phyloP scores from a whole-genome alignment of 1,140 invertebrate genomes.

The Parasteatoda tepidariorum region DNA sequence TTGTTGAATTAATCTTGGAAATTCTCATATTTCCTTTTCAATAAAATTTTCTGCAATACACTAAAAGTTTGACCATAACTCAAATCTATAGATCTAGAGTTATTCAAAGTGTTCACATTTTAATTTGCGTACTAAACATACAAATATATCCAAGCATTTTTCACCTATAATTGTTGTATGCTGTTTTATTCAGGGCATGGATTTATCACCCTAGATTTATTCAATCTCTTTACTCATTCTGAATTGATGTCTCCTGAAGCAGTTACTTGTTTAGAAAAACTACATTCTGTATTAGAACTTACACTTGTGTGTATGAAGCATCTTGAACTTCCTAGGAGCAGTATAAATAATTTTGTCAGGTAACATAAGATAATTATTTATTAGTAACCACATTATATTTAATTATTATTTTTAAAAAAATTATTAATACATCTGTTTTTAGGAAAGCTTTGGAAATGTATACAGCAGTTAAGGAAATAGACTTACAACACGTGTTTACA shows the following conservation, averaged over 20 bases:
- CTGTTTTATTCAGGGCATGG: neutral
- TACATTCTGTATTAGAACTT: slow-evolving; percentile 31
- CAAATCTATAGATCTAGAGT: too few relatives aligned
- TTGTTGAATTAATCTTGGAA: too few relatives aligned
- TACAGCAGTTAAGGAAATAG: slow-evolving; percentile 5
- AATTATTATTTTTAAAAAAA: neutral
- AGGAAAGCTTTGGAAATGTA: slow-evolving; percentile 1
- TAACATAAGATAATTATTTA: slow-evolving; percentile 2
- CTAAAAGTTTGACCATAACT: too few relatives aligned
- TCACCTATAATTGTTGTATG: neutral
- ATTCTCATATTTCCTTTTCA: too few relatives aligned
- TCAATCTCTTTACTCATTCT: neutral
- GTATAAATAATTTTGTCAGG: slow-evolving; percentile 16
- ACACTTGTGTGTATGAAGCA: slow-evolving; percentile 1
- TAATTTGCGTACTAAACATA: too few relatives aligned
- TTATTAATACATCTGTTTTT: neutral
- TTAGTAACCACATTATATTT: neutral
- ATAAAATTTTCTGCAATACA: too few relatives aligned
- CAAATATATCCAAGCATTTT: too few relatives aligned
- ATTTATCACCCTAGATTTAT: neutral
- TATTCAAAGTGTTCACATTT: too few relatives aligned
- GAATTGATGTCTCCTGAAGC: neutral
- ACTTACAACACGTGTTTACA: slow-evolving; percentile 5
- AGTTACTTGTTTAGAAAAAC: slow-evolving; percentile 10
- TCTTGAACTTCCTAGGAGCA: neutral